phyloP scores from a whole-genome alignment of 2,797 vertebrate genomes.

The Pseudochirops corinnae region DNA sequence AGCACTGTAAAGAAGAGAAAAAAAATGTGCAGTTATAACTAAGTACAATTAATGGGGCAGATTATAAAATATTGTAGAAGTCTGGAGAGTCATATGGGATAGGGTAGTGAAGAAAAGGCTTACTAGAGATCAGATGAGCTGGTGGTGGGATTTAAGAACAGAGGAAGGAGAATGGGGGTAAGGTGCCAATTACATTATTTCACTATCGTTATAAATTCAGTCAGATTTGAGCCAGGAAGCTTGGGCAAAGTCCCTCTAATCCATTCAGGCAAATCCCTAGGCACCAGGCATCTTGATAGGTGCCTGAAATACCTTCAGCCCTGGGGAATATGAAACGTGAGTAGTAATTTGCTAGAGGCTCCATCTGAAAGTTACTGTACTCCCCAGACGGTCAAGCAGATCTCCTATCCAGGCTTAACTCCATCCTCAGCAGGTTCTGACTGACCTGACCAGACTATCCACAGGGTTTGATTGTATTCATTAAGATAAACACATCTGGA shows the following conservation, averaged over 20 bases:
- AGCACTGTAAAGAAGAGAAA: neutral
- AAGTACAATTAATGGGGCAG: neutral
- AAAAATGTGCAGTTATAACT: neutral
- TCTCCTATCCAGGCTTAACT: neutral
- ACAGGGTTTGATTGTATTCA: neutral
- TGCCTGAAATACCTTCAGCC: neutral
- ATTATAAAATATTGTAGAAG: neutral
- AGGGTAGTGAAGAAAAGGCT: neutral
- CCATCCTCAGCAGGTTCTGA: neutral
- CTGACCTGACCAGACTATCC: neutral
- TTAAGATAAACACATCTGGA: neutral
- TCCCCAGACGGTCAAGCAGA: neutral
- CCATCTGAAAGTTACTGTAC: neutral
- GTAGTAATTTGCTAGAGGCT: neutral
- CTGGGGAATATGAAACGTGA: neutral
- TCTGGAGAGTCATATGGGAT: neutral
- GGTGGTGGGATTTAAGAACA: slow-evolving; percentile 25
- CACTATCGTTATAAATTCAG: neutral
- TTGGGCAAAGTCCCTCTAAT: neutral
- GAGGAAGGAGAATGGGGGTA: neutral
- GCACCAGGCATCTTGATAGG: neutral
- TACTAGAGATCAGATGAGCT: neutral
- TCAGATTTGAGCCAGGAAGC: neutral
- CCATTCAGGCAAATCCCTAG: neutral
- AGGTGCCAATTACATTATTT: neutral